phyloP scores from a whole-genome alignment of 2,888 invertebrate species.

The Strigamia transsilvanica region DNA sequence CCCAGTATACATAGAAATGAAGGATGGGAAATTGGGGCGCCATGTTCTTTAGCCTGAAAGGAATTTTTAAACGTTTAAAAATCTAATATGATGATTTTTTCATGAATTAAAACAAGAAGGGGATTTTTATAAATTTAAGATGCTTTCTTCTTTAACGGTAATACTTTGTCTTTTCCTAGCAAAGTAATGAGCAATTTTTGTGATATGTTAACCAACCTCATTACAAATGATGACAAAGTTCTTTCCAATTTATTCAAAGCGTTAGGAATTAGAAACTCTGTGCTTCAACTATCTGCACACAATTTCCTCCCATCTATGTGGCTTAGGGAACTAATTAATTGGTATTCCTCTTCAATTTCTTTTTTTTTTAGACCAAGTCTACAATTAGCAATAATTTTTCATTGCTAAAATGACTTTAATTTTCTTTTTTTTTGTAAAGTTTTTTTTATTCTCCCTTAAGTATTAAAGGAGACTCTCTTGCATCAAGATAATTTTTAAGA shows the following conservation, averaged over 20 bases:
- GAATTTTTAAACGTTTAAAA: too few species aligned
- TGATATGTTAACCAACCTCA: constrained; percentile 41
- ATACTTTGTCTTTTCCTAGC: constrained; percentile 10
- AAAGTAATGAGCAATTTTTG: constrained; percentile 43
- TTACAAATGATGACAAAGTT: constrained; percentile 45
- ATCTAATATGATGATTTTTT: not conserved
- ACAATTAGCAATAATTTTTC: constrained; percentile 48
- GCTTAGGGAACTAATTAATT: constrained; percentile 45
- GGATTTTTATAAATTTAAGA: not conserved
- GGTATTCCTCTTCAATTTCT: constrained; percentile 22
- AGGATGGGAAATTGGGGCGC: too few species aligned
- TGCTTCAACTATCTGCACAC: constrained; percentile 44
- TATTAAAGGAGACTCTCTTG: not conserved
- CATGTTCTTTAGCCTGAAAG: too few species aligned
- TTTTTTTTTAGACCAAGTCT: constrained; percentile 32
- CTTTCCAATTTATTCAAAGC: constrained; percentile 47
- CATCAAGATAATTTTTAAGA: not conserved
- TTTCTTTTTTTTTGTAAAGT: not conserved
- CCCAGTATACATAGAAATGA: too few species aligned
- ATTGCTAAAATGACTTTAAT: constrained; percentile 35
- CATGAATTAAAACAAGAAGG: not conserved
- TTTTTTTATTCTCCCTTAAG: not conserved
- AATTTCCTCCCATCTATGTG: constrained; percentile 33
- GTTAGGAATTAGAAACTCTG: constrained; percentile 40
- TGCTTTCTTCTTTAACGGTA: constrained; percentile 12